phyloP scores from a whole-genome alignment of 2,797 vertebrate genomes.

The Sarcoramphus papa region DNA sequence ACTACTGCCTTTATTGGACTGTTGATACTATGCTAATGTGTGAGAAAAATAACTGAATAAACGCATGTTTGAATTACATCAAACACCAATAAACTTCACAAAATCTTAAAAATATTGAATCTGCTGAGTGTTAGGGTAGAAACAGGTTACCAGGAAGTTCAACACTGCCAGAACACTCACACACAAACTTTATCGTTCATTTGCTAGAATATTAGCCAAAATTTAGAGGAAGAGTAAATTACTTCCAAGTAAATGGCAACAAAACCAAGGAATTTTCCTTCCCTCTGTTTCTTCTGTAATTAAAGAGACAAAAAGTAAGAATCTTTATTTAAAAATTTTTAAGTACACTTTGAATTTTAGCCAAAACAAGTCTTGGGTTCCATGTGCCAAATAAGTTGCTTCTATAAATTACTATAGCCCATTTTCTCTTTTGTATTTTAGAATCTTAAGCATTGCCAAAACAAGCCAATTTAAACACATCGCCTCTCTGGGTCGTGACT shows the following conservation, averaged over 20 bases:
- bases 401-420: neutral
- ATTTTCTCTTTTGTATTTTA: slow-evolving; percentile 52
- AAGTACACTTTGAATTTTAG: neutral
- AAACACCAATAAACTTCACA: neutral
- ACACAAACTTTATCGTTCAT: neutral
- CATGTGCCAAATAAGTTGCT: neutral
- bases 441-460: slow-evolving; percentile 65
- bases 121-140: neutral
- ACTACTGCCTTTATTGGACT: neutral
- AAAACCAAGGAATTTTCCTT: neutral
- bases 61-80: neutral
- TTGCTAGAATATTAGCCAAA: neutral
- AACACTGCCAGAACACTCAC: neutral
- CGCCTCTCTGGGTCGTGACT: slow-evolving; percentile 57
- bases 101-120: neutral
- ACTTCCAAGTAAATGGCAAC: neutral
- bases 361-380: neutral
- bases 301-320: neutral
- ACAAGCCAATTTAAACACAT: slow-evolving; percentile 71
- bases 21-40: neutral
- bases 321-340: neutral
- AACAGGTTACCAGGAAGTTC: neutral
- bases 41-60: neutral
- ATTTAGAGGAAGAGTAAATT: neutral
- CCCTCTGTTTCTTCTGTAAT: neutral